Percentiles rank a stretch among this genome's conserved stretches.
Conservation (phyloP, 2,113 vertebrate species). For the Pavo muticus region DNA sequence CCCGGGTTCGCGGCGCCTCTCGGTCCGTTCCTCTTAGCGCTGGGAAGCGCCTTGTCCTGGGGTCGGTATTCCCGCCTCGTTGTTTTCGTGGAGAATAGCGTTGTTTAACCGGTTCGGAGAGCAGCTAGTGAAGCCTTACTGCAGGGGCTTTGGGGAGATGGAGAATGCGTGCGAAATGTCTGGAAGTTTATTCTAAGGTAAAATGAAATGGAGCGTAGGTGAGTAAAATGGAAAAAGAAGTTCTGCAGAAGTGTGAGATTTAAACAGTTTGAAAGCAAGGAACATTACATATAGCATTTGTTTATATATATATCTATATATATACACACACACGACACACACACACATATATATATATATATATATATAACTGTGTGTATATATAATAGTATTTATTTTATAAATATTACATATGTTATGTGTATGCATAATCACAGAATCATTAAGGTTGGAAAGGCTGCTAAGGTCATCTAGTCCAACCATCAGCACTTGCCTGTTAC, state of each 20-base stretch:
- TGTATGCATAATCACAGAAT: neutral
- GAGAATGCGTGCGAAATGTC: neutral
- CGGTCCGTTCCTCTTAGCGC: fast-evolving
- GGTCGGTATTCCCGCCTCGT: no score
- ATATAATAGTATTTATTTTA: neutral
- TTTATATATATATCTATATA: no score
- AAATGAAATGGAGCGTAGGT: neutral
- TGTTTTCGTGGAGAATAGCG: neutral
- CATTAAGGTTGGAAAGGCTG: no score
- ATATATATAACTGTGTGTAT: no score
- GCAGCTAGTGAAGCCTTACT: neutral
- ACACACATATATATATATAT: no score
- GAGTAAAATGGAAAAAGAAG: neutral
- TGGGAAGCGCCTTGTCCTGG: fast-evolving
- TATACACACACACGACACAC: no score
- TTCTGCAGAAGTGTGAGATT: neutral
- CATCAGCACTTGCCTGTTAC: no score
- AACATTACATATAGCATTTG: neutral
- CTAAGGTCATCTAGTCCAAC: no score
- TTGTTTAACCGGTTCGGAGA: fast-evolving
- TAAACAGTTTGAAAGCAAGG: neutral
- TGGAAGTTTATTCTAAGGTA: neutral
- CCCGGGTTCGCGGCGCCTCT: neutral
- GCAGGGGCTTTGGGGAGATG: neutral
- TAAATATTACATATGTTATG: neutral